Conservation (phyloP, 2,113 vertebrate species). For the Athene cunicularia region DNA sequence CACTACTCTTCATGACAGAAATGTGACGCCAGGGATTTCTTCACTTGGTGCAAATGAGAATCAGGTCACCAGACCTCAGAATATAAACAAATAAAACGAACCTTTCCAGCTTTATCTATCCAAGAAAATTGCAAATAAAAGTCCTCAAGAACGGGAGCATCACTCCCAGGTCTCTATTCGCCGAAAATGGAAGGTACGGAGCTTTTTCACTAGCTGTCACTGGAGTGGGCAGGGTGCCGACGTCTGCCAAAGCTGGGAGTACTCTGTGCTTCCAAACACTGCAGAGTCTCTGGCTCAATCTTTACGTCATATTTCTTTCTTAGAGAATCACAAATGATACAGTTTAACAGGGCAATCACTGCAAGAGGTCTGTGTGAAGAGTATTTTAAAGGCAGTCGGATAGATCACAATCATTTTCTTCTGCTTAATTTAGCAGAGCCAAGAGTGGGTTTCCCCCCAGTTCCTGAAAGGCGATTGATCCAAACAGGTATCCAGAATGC, state of each 20-base stretch:
- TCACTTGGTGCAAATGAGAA: neutral
- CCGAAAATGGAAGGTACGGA: neutral
- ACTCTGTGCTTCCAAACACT: neutral
- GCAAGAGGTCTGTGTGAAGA: neutral
- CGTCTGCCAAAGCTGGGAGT: neutral
- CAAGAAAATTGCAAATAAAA: neutral
- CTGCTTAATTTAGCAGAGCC: neutral
- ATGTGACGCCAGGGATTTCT: neutral
- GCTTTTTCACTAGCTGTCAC: neutral
- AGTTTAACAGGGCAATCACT: fast-evolving
- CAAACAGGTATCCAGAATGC: neutral
- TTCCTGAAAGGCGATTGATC: neutral
- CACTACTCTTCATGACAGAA: neutral
- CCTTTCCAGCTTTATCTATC: neutral
- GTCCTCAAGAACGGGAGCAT: neutral
- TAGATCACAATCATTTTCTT: neutral
- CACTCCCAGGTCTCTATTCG: neutral
- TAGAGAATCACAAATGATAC: neutral
- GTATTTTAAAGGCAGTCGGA: neutral
- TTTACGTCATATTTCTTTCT: fast-evolving
- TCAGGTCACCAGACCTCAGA: neutral
- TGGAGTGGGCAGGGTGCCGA: neutral
- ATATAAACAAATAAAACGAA: neutral
- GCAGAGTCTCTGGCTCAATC: neutral
- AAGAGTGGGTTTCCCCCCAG: neutral